Percentiles rank a stretch among this genome's conserved stretches.
Conservation (phyloP, 1,140 invertebrate genomes). For the Polypedilum pembai region DNA sequence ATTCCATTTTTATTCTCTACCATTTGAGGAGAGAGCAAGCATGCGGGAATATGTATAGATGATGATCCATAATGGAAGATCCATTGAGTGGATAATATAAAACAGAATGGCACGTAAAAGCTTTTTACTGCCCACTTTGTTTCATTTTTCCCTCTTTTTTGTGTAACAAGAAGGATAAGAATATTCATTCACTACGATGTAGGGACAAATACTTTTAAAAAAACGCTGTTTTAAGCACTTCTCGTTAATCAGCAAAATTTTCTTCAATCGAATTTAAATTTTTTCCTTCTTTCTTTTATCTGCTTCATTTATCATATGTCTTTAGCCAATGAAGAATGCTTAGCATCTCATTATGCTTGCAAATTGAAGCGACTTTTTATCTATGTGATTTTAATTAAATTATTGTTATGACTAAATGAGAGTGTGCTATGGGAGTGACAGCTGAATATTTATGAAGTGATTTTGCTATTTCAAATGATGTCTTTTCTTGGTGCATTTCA, state of each 20-base stretch:
- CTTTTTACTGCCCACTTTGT: constrained; percentile 16
- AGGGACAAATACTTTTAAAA: background rate
- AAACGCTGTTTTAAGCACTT: background rate
- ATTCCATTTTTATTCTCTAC: constrained; percentile 1
- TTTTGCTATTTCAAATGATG: no score
- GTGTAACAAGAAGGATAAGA: background rate
- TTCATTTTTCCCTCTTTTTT: background rate
- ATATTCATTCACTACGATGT: background rate
- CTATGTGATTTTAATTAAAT: constrained; percentile 7
- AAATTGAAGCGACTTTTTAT: constrained; percentile 6
- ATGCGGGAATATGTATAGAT: background rate
- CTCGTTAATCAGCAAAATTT: constrained; percentile 11
- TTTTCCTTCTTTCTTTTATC: background rate
- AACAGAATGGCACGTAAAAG: constrained; percentile 16
- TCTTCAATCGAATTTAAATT: background rate
- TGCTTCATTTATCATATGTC: background rate
- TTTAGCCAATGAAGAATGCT: background rate
- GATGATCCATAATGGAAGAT: constrained; percentile 2
- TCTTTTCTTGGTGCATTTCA: no score
- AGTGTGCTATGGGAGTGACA: background rate
- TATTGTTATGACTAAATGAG: background rate
- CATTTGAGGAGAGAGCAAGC: background rate
- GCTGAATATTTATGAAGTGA: no score
- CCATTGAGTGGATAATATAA: constrained; percentile 18
- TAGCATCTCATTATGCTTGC: constrained; percentile 17